phyloP scores from a whole-genome alignment of 2,888 invertebrate genomes.

The Cantharis lateralis region DNA sequence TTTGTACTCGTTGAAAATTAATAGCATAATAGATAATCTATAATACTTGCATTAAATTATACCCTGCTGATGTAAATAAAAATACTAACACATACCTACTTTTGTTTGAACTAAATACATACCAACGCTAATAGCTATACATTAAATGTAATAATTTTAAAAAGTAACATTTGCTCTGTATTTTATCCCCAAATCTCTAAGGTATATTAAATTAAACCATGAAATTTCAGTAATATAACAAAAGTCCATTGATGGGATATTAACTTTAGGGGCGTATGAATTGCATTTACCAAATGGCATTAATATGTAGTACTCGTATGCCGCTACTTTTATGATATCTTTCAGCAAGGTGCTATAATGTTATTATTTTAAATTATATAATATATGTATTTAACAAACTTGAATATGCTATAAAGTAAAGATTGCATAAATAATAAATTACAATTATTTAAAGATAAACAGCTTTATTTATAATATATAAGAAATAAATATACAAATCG shows the following conservation, averaged over 20 bases:
- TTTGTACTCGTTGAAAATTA: not conserved
- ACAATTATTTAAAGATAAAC: no score
- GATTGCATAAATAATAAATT: no score
- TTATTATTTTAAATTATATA: not conserved
- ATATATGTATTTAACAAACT: not conserved
- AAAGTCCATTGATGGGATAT: slow-evolving; percentile 40
- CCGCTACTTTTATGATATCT: not conserved
- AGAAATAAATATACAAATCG: no score
- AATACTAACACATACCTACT: not conserved
- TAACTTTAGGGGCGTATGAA: slow-evolving; percentile 34
- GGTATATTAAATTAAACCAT: slow-evolving; percentile 50
- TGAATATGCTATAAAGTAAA: no score
- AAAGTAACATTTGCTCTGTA: not conserved
- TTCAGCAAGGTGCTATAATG: not conserved
- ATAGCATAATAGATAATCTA: not conserved
- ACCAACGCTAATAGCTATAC: not conserved
- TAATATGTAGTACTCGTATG: not conserved
- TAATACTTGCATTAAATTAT: not conserved
- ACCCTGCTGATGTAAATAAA: not conserved
- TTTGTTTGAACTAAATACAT: not conserved
- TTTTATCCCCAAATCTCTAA: slow-evolving; percentile 42
- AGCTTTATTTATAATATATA: no score
- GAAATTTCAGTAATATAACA: slow-evolving; percentile 50
- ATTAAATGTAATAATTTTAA: not conserved
- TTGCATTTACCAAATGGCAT: slow-evolving; percentile 22